A percentile compares a stretch with the other conserved stretches of the same genome.
These are phyloP conservation scores for Scaptomyza tumidula DNA, from an alignment of 2,888 invertebrate genomes.

Conservation along the genomic window DNA sequence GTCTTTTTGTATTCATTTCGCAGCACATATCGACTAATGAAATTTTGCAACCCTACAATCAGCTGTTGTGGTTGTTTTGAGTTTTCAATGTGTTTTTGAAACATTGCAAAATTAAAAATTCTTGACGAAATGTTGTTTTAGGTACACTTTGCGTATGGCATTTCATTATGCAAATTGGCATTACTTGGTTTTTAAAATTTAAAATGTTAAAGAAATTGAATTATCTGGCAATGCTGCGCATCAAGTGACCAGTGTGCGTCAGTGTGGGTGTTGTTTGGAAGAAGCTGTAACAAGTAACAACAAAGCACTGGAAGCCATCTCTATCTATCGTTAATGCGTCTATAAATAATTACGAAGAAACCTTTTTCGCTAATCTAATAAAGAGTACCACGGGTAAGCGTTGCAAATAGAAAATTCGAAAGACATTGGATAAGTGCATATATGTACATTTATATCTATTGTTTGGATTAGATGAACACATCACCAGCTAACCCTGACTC, in stretches of 20 bases:
- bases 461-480: constrained; percentile 29
- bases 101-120: background rate
- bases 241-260: constrained; percentile 8
- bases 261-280: constrained; percentile 16
- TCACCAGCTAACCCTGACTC: constrained; percentile 22
- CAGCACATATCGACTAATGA: background rate
- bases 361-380: constrained; percentile 46
- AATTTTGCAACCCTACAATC: constrained; percentile 4
- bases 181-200: background rate
- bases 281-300: constrained; percentile 6
- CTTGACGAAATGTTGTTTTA: background rate
- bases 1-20: background rate
- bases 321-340: constrained; percentile 8
- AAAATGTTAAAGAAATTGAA: constrained; percentile 1
- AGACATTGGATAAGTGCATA: background rate
- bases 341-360: constrained; percentile 52
- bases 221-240: constrained; percentile 29
- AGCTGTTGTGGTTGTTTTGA: background rate
- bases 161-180: background rate
- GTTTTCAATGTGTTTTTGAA: background rate
- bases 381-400: constrained; percentile 18
- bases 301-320: constrained; percentile 10
- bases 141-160: background rate
- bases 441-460: constrained; percentile 3
- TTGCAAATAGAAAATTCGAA: background rate